Conservation (phyloP, 2,797 vertebrate genomes). For the Benthosema pterotum region DNA sequence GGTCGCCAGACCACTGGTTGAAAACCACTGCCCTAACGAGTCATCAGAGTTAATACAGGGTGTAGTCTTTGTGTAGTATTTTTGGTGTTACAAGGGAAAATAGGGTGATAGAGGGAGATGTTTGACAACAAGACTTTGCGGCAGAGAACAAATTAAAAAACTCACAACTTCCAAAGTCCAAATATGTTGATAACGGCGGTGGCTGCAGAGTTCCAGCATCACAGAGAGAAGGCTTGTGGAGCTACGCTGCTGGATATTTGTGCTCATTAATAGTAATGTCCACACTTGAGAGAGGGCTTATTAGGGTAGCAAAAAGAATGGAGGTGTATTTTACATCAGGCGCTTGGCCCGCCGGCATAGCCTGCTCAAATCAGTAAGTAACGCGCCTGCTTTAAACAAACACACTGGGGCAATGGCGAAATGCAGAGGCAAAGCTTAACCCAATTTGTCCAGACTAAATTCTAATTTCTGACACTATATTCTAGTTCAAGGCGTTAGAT, state of each 20-base stretch:
- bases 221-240: conserved; percentile 16
- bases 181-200: conserved; percentile 22
- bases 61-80: no score
- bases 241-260: conserved; percentile 23
- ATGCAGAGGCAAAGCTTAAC: conserved; percentile 11
- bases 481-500: no score
- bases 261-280: conserved; percentile 39
- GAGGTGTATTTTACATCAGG: conserved; percentile 45
- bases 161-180: conserved; percentile 4
- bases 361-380: conserved; percentile 31
- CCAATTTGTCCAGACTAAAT: no score
- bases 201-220: conserved; percentile 18
- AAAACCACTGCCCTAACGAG: no score
- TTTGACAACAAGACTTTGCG: no score
- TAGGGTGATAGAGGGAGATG: no score
- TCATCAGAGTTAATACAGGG: no score
- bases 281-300: conserved; percentile 43
- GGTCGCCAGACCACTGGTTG: no score
- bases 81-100: no score
- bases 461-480: no score
- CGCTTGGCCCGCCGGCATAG: conserved; percentile 15
- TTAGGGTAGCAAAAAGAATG: conserved; percentile 48
- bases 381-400: conserved; percentile 43
- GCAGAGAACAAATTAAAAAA: no score
- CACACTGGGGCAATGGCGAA: conserved; percentile 20